A percentile compares a stretch with the other conserved stretches of the same genome.
These are phyloP conservation scores for Numenius phaeopus DNA, from an alignment of 2,797 vertebrate genomes.

Conservation along the genomic window DNA sequence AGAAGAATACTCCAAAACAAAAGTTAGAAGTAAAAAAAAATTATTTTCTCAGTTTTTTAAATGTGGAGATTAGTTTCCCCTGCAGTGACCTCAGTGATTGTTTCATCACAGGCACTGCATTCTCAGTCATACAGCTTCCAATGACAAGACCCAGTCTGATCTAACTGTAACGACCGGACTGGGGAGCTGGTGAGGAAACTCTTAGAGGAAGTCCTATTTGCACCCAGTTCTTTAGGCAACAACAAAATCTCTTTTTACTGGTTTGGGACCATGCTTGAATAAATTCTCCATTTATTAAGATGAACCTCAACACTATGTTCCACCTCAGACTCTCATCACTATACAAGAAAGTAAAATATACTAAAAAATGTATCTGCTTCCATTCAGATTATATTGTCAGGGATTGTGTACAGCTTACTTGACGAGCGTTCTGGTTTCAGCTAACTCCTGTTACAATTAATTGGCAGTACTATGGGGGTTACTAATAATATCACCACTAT, in stretches of 20 bases:
- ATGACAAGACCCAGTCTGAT: not conserved
- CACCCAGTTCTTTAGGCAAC: not conserved
- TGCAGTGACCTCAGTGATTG: not conserved
- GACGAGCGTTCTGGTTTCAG: not conserved
- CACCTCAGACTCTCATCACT: not conserved
- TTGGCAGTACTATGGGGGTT: not conserved
- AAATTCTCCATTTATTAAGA: not conserved
- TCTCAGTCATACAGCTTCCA: not conserved
- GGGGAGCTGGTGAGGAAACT: not conserved
- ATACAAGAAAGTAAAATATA: not conserved
- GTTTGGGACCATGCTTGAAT: not conserved
- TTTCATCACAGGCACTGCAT: not conserved
- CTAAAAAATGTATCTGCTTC: not conserved
- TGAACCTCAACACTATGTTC: not conserved
- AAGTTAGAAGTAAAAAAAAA: not conserved
- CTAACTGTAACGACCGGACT: not conserved
- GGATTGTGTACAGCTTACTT: not conserved
- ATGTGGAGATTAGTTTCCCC: not conserved
- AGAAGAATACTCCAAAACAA: not conserved
- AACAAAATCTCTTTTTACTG: not conserved
- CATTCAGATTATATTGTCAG: not conserved
- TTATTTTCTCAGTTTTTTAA: not conserved
- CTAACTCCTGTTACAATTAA: slow-evolving; percentile 28
- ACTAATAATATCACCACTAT: slow-evolving; percentile 43
- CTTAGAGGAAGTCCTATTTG: not conserved